Percentiles rank a stretch among this genome's conserved stretches.
phyloP scores from a whole-genome alignment of 2,113 vertebrate genomes.

The Chaetorhynchus papuensis region DNA sequence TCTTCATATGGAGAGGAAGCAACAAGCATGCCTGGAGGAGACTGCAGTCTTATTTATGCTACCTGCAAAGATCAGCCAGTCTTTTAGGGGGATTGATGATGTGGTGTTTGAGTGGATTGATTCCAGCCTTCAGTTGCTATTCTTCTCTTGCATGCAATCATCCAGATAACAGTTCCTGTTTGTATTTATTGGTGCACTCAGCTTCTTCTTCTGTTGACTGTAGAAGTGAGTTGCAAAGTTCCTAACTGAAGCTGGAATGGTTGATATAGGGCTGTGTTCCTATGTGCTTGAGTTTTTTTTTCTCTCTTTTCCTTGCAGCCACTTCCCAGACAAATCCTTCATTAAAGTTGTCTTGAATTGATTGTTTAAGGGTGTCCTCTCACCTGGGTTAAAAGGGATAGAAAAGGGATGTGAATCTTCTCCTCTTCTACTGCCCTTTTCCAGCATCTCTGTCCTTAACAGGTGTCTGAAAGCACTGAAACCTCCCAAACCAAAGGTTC shows the following conservation, averaged over 20 bases:
- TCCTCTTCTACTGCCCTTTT: not conserved
- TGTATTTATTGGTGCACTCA: not conserved
- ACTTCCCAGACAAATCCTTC: not conserved
- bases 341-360: not conserved
- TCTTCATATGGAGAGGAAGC: slow-evolving; percentile 12
- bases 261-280: not conserved
- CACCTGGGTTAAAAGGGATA: not conserved
- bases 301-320: accelerated
- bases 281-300: not conserved
- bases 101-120: not conserved
- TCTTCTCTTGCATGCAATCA: not conserved
- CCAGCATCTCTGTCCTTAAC: not conserved
- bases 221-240: not conserved
- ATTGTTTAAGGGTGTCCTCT: not conserved
- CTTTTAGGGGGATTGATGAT: not conserved
- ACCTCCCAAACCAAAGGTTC: not conserved
- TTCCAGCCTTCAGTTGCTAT: not conserved
- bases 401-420: not conserved
- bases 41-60: slow-evolving; percentile 7
- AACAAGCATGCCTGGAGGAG: not conserved
- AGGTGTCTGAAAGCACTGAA: not conserved
- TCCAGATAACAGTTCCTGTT: not conserved
- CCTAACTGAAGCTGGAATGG: not conserved
- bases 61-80: slow-evolving; percentile 7
- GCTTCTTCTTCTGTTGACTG: not conserved